Evolutionary conservation across 23 tunicate species (phyloP), one percentile per base, ranked within the genome.

Genomic region (Trididemnum miniatum): DNA sequence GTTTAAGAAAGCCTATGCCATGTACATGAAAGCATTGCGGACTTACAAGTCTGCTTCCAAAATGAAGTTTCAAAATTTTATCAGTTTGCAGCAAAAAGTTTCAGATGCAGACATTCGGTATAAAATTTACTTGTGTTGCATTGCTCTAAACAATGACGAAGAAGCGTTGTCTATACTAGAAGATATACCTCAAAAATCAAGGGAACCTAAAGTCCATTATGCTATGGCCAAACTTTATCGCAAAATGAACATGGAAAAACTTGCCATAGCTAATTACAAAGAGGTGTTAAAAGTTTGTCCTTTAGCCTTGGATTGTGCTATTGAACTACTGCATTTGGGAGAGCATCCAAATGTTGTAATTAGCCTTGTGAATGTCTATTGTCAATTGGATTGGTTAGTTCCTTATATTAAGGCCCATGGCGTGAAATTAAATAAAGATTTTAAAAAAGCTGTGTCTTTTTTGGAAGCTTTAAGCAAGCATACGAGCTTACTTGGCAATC

Each of bases 351-450:
- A 85, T 82, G 97, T 86, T 40, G 83, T 91, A 1, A 74, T 85
- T 12, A 75, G 91, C 35, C 66, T 85, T 2, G 44, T 91, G 52
- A 76, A 76, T 59, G 79, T 59, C 1, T 34, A 64, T 76, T 83
- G 81, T 34, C 66, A 33, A 20, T 59, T 85, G 26, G 97, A 91
- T 38, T 91, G 97, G 97, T 22, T 86, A 24, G 49, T 89, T 32
- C 69, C 87, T 0, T 82, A 76, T 37, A 85, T 91, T 20, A 91
- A 91, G 86, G 97, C 89, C 23, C 90, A 91, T 85, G 87, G 86
- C 27, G 35, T 85, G 3, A 54, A 28, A 63, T 60, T 79, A 7
- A 86, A 49, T 60, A 78, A 82, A 71, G 97, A 91, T 28, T 82
- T 65, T 59, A 23, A 51, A 3, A 85, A 81, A 60, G 51, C 84